Percentiles rank a stretch among this genome's conserved stretches.
Evolutionary conservation across 2,113 vertebrate species (phyloP).

Genomic region (Hippolais icterina): DNA sequence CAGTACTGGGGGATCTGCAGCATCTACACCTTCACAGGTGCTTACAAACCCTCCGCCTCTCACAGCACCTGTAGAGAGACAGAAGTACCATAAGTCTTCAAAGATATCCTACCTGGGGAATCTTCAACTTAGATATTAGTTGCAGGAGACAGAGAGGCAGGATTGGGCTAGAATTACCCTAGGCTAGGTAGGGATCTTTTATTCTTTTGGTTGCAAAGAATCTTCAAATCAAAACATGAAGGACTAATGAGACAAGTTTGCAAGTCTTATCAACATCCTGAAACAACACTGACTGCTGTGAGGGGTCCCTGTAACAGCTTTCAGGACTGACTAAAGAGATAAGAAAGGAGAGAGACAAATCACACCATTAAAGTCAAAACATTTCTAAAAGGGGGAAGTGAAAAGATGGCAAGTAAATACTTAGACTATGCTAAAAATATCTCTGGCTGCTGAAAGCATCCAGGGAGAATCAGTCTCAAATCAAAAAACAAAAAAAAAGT

Average conservation of each 20-base stretch:
- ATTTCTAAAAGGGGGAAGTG: not conserved
- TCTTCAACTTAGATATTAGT: not conserved
- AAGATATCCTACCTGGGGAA: not conserved
- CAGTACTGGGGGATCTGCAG: constrained; percentile 62
- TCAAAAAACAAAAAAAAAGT: not conserved
- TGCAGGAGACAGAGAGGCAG: not conserved
- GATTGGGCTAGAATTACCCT: not conserved
- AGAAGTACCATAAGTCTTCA: not conserved
- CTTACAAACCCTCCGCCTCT: constrained; percentile 69
- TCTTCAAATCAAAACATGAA: not conserved
- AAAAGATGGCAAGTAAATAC: not conserved
- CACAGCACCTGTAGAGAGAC: constrained; percentile 48
- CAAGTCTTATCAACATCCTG: not conserved
- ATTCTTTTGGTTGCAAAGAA: not conserved
- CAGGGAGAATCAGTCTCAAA: not conserved
- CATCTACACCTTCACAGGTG: constrained; percentile 79
- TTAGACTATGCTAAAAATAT: not conserved
- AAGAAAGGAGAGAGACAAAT: not conserved
- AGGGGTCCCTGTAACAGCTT: not conserved
- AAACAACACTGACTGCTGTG: not conserved
- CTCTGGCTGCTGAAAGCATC: not conserved
- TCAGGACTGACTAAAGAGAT: not conserved
- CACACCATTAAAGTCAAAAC: not conserved
- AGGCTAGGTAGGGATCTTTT: not conserved
- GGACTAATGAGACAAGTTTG: not conserved